Evolutionary conservation across 1,140 invertebrate genomes (phyloP).

Genomic region (Ceratitis capitata): DNA sequence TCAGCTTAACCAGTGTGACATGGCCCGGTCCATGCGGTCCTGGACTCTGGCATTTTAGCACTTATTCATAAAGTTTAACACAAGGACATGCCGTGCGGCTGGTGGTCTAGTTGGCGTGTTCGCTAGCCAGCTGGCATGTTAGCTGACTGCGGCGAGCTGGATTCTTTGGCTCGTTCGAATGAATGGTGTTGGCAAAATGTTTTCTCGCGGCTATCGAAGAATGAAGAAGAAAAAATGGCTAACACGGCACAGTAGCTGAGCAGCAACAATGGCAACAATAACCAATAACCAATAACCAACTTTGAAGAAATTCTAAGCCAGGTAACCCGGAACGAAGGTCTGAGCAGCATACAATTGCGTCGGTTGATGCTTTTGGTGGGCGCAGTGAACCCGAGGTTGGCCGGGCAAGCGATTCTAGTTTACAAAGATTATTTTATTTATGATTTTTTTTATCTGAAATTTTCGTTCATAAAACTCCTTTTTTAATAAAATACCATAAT

Average conservation of each 20-base stretch:
- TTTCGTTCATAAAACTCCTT: too few relatives aligned
- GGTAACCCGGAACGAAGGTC: too few relatives aligned
- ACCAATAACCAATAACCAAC: neutral
- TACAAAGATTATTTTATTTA: too few relatives aligned
- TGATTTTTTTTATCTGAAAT: too few relatives aligned
- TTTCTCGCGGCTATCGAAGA: neutral
- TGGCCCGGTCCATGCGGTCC: conserved; percentile 64
- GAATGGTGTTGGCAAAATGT: neutral
- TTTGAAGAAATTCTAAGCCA: too few relatives aligned
- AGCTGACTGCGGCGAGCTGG: neutral
- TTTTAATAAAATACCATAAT: too few relatives aligned
- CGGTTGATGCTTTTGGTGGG: too few relatives aligned
- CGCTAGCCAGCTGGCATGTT: neutral
- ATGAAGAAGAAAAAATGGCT: neutral
- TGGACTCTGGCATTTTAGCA: conserved; percentile 65
- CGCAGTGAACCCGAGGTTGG: too few relatives aligned
- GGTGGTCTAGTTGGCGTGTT: neutral
- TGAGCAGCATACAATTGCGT: too few relatives aligned
- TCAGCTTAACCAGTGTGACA: conserved; percentile 65
- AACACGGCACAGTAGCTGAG: neutral
- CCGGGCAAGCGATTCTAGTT: too few relatives aligned
- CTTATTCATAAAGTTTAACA: conserved; percentile 58
- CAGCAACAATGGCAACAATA: neutral
- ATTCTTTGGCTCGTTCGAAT: neutral
- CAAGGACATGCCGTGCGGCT: neutral